Evolutionary conservation across 1,140 invertebrate genomes (phyloP), one percentile per base, ranked within the genome.

Genomic region (Samia ricini): DNA sequence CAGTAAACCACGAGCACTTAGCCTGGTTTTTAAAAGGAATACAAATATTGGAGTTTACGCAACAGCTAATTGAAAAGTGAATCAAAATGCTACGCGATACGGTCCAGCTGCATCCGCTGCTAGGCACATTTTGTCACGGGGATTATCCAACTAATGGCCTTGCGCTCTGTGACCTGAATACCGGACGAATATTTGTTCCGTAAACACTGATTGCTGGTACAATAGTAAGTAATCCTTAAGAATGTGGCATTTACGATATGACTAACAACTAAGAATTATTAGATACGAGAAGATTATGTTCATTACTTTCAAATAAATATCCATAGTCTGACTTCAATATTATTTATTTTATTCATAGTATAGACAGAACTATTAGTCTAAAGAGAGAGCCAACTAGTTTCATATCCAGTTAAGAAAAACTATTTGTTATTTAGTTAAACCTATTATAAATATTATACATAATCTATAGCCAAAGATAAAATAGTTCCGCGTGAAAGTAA

Each of bases 121-220:
- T 68, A 57, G 71, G 61, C 63, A n/a, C n/a, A 59, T 72, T 76
- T 70, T 71, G 76, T 74, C 66, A 71, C 64, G 61, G 65, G 67
- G 64, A 71, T 76, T 78, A 81, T 75, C 65, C 68, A 58, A 62
- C 56, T 60, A 69, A 74, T 71, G 60, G 63, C 67, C 69, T 69
- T 68, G 68, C 52, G 49, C 54, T 33, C 50, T 19, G 26, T 66
- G 74, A 64, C 76, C 74, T 68, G 61, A 80, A 82, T 78, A 74
- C 73, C 72, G 56, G 42, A 36, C 21, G 54, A 33, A 73, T 70
- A 69, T 82, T 76, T 75, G 69, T 72, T 77, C 70, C 71, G 74
- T 69, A 71, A 74, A 74, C 71, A 71, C 64, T 62, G 29, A 60
- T 51, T n/a, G 22, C 20, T 7, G n/a, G 56, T 24, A 55, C 52